Evolutionary conservation across 37 sponge, comb jelly and placozoan genomes (phyloP).

Genomic region (Spongilla lacustris): DNA sequence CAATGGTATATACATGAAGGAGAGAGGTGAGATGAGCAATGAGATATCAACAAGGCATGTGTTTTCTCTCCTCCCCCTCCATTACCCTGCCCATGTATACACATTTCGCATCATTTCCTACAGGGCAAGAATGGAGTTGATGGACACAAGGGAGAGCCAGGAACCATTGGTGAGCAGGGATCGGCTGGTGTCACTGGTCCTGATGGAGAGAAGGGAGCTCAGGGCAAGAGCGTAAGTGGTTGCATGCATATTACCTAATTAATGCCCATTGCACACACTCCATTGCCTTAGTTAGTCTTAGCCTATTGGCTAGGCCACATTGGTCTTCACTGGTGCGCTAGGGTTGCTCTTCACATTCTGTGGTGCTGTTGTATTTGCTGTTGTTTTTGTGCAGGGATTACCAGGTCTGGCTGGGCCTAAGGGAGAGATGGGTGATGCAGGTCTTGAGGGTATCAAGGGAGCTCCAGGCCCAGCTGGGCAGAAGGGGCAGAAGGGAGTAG

Average conservation of each 20-base stretch:
- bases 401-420: conserved; percentile 37
- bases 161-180: conserved; percentile 53
- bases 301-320: too few species aligned
- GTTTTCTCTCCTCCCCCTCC: background rate
- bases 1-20: too few species aligned
- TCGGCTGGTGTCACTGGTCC: conserved; percentile 47
- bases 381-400: conserved; percentile 16
- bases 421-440: conserved; percentile 53
- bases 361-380: background rate
- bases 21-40: too few species aligned
- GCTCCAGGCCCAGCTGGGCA: conserved; percentile 42
- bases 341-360: background rate
- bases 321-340: too few species aligned
- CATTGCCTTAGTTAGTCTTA: too few species aligned
- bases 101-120: too few species aligned
- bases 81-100: background rate
- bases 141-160: conserved; percentile 60
- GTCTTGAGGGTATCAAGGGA: conserved; percentile 51
- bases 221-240: conserved; percentile 58
- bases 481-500: conserved; percentile 51
- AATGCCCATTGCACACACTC: too few species aligned
- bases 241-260: background rate
- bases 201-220: conserved; percentile 61
- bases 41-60: background rate
- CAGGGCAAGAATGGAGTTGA: conserved; percentile 66